Evolutionary conservation across 2,113 vertebrate species (phyloP), one percentile per base, ranked within the genome.

Genomic region (Cyprinodon brontotheroides): DNA sequence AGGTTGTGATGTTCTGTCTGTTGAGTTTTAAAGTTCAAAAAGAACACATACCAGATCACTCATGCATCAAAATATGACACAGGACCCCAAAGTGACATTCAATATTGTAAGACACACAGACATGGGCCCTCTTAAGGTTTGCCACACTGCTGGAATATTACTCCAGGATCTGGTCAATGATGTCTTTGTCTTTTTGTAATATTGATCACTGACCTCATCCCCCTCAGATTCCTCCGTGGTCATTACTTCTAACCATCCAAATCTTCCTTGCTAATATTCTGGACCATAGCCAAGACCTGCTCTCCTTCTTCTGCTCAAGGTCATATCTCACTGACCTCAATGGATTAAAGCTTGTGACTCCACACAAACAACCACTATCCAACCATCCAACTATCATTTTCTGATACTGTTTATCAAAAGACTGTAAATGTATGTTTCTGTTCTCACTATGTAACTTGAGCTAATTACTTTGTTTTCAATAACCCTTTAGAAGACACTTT

Each of bases 101-200:
- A 57, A 57, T 57, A 57, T 57, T 57, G 50, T 57, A 57, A 57
- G n/a, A 57, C 50, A 57, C 50, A 57, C 50, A 57, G 50, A 57
- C 50, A 57, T 20, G n/a, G 50, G 50, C 50, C 50, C n/a, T n/a
- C 50, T 57, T n/a, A 57, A 57, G 50, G 50, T 57, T 20, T 57
- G 50, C 50, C 17, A 20, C 50, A 7, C 50, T 57, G 50, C 50
- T 57, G 50, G 50, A 57, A 57, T 57, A 57, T 57, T 57, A 57
- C 50, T 20, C n/a, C 50, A 57, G 50, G 50, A 57, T n/a, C 50
- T 8, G 7, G 50, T 57, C 50, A 57, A 57, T n/a, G 50, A 57
- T n/a, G 17, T 57, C 50, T 57, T 57, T 57, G 50, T 57, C 50
- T 57, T 57, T 20, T 57, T 6, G 17, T 57, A 57, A 57, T 57